Evolutionary conservation across 2,113 vertebrate species (phyloP), one percentile per base, ranked within the genome.

Genomic region (Sakesphorus luctuosus): DNA sequence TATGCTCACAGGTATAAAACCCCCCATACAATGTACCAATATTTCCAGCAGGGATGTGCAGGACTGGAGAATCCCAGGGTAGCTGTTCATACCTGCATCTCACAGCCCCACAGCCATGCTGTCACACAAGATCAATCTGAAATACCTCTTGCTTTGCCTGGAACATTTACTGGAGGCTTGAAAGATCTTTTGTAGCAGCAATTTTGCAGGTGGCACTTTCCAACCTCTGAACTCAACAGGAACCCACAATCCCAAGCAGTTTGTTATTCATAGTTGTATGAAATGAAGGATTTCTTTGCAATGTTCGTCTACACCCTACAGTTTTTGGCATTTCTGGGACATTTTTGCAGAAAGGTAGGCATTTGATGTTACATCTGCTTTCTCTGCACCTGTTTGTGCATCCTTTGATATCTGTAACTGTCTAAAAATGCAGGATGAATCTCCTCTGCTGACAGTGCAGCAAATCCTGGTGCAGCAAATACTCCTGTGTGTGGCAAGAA

Each of bases 261-360:
- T 81, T 84, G 49, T 15, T 84, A 53, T 35, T 86, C 53, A 31
- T 13, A 89, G 67, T 35, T 46, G 66, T 24, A 29, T 77, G 69
- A 58, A 78, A 88, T 21, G 36, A 82, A 83, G 50, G 12, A 53
- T 84, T 79, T 59, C 29, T 90, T 76, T 55, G 63, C 66, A 65
- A 29, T 2, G 0, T 43, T 21, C 81, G 31, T 58, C 52, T 91
- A 44, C 18, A n/a, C 47, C 33, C 11, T 50, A 47, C 23, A 75
- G 47, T 3, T 86, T 87, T 87, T 77, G 66, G 52, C 81, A 93
- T 93, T 91, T 92, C 87, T 96, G 75, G 65, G 80, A 61, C 62
- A 56, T 92, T 80, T 94, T 71, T 33, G 1, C 35, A 90, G 62
- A 44, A 93, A 91, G 23, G 18, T 59, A 84, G 69, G 15, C 40